Conservation (phyloP, 2,888 invertebrate genomes). For the Serrognathus titanus region DNA sequence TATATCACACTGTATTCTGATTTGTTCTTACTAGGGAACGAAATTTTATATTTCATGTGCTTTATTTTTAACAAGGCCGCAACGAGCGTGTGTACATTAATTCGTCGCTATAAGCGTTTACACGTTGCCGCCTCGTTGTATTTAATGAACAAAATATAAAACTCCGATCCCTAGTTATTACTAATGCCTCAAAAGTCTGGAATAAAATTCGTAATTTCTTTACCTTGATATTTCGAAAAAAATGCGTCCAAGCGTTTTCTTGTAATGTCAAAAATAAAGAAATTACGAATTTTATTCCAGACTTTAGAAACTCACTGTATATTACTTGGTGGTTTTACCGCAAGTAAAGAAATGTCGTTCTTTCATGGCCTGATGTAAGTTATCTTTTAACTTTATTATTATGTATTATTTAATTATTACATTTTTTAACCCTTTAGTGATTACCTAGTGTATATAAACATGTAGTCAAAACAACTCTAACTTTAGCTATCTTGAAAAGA, state of each 20-base stretch:
- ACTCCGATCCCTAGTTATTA: background rate
- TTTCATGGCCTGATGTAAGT: slow-evolving; percentile 13
- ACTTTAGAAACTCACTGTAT: too few relatives aligned
- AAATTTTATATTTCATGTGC: too few relatives aligned
- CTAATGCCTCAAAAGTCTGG: background rate
- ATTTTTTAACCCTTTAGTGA: slow-evolving; percentile 12
- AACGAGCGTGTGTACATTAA: too few relatives aligned
- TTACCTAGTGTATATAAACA: slow-evolving; percentile 14
- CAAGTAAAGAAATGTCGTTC: background rate
- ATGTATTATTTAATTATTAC: slow-evolving; percentile 15
- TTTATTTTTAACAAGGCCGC: too few relatives aligned
- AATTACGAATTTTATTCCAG: too few relatives aligned
- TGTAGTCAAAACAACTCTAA: slow-evolving; percentile 1
- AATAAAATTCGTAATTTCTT: too few relatives aligned
- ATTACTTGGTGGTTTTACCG: background rate
- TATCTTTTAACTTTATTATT: slow-evolving; percentile 7
- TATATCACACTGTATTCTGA: background rate
- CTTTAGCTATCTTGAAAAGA: background rate
- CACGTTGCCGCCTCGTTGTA: too few relatives aligned
- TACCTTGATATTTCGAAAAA: too few relatives aligned
- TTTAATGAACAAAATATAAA: too few relatives aligned
- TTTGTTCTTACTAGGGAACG: background rate
- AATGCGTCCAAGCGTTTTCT: too few relatives aligned
- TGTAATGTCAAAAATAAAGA: too few relatives aligned
- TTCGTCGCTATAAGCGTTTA: too few relatives aligned